Conservation (phyloP, 2,888 invertebrate genomes). For the Eilema depressum region DNA sequence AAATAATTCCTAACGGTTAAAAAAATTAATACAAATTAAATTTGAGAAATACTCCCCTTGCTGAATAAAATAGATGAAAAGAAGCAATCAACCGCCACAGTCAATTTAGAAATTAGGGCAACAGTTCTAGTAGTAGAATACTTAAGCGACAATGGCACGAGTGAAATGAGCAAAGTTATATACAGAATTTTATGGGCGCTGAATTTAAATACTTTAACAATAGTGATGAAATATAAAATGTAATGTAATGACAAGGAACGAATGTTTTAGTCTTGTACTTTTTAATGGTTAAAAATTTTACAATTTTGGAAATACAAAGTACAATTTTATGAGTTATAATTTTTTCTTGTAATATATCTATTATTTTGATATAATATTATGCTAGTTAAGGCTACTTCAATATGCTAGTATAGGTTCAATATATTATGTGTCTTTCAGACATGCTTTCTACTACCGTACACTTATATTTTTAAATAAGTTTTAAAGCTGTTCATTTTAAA, state of each 20-base stretch:
- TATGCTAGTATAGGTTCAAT: too few species aligned
- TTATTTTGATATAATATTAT: too few species aligned
- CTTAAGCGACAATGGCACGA: constrained; percentile 31
- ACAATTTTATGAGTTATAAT: too few species aligned
- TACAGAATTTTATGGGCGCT: constrained; percentile 15
- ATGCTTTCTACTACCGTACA: not conserved
- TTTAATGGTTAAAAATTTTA: not conserved
- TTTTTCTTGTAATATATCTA: too few species aligned
- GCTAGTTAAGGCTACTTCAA: too few species aligned
- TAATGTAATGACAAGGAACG: not conserved
- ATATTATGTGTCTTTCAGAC: too few species aligned
- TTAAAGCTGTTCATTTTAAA: not conserved
- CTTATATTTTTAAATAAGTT: not conserved
- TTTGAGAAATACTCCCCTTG: not conserved
- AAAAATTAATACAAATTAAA: not conserved
- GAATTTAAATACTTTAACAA: constrained; percentile 5
- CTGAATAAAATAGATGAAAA: constrained; percentile 38
- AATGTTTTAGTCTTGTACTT: not conserved
- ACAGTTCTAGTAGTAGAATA: constrained; percentile 32
- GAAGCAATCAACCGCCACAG: constrained; percentile 27
- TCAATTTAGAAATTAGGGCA: constrained; percentile 41
- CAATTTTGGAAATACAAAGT: not conserved
- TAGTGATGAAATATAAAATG: not conserved
- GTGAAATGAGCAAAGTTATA: constrained; percentile 23
- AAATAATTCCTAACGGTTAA: not conserved